Percentiles rank a stretch among this genome's conserved stretches.
Conservation (phyloP, 2,113 vertebrate species). For the Caloenas nicobarica region DNA sequence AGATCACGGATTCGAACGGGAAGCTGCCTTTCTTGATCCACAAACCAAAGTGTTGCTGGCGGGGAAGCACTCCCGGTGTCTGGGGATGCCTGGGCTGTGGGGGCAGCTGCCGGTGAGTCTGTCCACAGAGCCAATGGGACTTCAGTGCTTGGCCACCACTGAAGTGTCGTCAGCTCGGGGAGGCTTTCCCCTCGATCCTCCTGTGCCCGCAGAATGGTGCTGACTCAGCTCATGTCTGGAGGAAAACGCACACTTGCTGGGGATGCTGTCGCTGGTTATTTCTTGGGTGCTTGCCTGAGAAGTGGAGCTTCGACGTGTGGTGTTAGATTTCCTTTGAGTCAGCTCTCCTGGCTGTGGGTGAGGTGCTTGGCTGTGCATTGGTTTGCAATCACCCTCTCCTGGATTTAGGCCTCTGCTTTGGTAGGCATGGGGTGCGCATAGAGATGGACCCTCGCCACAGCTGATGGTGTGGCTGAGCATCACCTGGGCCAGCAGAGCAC, state of each 20-base stretch:
- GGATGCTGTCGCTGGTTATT: not conserved
- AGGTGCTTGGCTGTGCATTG: not conserved
- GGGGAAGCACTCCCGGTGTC: not conserved
- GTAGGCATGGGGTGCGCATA: not conserved
- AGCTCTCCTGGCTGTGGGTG: not conserved
- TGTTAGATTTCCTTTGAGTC: conserved; percentile 6
- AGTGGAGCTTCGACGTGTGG: not conserved
- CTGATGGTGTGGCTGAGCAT: not conserved
- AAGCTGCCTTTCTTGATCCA: not conserved
- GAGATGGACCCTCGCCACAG: not conserved
- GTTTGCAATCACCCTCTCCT: not conserved
- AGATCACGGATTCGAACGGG: not conserved
- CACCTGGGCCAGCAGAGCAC: not conserved
- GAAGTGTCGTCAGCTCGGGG: not conserved
- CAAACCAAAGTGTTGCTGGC: conserved; percentile 10
- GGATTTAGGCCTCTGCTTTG: not conserved
- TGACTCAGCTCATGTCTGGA: not conserved
- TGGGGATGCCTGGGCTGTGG: not conserved
- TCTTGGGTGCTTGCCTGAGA: not conserved
- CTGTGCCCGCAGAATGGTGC: not conserved
- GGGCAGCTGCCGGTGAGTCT: not conserved
- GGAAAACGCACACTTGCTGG: not conserved
- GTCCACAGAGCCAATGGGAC: conserved; percentile 13
- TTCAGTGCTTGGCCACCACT: conserved; percentile 20
- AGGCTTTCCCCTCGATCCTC: not conserved